Conservation (phyloP, 2,113 vertebrate species). For the Phalacrocorax pelagicus region DNA sequence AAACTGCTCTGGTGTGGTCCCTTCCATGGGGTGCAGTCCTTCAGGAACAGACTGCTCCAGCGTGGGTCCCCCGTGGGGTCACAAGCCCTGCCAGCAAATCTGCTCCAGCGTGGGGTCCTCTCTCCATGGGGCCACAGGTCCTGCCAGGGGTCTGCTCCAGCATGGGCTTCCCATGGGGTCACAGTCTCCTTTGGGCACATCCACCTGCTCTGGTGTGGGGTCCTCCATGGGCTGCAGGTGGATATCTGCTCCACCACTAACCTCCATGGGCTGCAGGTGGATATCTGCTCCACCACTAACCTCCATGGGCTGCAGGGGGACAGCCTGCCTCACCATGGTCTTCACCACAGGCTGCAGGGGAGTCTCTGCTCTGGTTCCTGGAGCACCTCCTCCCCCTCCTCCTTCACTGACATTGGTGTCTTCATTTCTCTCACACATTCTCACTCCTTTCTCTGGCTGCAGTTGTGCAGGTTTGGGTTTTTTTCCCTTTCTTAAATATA, state of each 20-base stretch:
- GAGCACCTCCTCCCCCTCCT: neutral
- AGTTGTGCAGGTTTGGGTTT: neutral
- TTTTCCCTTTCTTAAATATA: neutral
- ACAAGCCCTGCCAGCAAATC: too few species aligned
- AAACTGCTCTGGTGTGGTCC: neutral
- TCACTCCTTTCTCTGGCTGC: neutral
- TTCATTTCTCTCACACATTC: neutral
- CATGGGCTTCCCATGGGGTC: fast-evolving
- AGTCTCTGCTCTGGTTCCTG: fast-evolving
- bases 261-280: neutral
- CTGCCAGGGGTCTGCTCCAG: neutral
- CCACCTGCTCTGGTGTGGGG: neutral
- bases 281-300: neutral
- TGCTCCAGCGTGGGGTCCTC: too few species aligned
- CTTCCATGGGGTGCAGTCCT: neutral
- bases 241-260: neutral
- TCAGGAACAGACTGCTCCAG: neutral
- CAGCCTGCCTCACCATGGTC: neutral
- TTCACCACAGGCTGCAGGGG: neutral
- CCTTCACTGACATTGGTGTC: neutral
- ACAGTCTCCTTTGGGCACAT: neutral
- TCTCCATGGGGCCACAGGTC: too few species aligned
- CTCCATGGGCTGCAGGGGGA: neutral
- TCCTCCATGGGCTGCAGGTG: neutral
- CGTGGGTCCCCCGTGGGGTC: too few species aligned